A percentile compares a stretch with the other conserved stretches of the same genome.
Evolutionary conservation across 2,113 vertebrate species (phyloP).

Genomic region (Hippopotamus amphibius): DNA sequence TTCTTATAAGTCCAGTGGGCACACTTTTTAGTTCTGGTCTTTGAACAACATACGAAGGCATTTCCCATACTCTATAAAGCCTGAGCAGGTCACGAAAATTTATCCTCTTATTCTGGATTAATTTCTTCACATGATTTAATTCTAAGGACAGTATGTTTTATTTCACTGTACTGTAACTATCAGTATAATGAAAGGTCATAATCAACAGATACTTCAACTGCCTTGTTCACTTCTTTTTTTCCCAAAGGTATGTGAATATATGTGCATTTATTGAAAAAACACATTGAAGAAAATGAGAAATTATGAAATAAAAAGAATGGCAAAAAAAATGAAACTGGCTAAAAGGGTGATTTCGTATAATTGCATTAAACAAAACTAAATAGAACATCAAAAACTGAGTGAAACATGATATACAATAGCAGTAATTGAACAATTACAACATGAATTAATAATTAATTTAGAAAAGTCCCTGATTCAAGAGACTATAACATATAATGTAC

Average conservation of each 20-base stretch:
- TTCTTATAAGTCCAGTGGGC: background rate
- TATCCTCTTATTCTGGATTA: background rate
- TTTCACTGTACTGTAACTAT: background rate
- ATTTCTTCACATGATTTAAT: background rate
- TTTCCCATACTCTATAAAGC: background rate
- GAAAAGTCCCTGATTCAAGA: no score
- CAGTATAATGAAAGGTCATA: background rate
- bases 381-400: background rate
- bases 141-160: background rate
- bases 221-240: background rate
- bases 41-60: background rate
- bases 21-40: background rate
- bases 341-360: background rate
- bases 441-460: no score
- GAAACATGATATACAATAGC: background rate
- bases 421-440: no score
- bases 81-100: background rate
- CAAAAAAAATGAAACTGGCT: background rate
- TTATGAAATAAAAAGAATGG: background rate
- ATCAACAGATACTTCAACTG: background rate
- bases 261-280: background rate
- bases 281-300: background rate
- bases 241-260: background rate
- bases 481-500: no score
- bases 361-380: background rate